These are phyloP conservation scores for Hypena proboscidalis DNA, from an alignment of 2,888 invertebrate species.

Conservation along the genomic window DNA sequence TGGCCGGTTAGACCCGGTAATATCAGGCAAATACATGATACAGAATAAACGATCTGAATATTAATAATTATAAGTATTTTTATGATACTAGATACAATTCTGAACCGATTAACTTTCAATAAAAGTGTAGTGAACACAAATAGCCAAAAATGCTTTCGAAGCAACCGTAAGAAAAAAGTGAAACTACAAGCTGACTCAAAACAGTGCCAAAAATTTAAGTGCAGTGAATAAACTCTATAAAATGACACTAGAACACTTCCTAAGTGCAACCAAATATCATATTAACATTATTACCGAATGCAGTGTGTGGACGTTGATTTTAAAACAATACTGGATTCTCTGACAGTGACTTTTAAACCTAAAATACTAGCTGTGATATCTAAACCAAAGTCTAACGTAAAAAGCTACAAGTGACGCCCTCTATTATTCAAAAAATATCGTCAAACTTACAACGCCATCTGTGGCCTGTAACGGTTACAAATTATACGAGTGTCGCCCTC, in stretches of 20 bases:
- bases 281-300: constrained; percentile 33
- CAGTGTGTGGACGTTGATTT: constrained; percentile 38
- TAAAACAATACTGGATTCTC: constrained; percentile 35
- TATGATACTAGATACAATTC: no score
- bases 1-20: no score
- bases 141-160: constrained; percentile 1
- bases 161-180: background rate
- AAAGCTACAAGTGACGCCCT: constrained; percentile 10
- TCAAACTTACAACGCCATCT: no score
- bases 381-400: constrained; percentile 10
- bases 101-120: no score
- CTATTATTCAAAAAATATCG: constrained; percentile 16
- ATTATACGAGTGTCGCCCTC: no score
- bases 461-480: no score
- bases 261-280: constrained; percentile 35
- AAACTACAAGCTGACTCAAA: constrained; percentile 6
- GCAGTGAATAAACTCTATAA: constrained; percentile 21
- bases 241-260: constrained; percentile 42
- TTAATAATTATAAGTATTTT: no score
- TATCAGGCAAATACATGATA: no score
- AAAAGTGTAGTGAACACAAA: constrained; percentile 24
- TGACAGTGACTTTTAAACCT: constrained; percentile 34
- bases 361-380: constrained; percentile 20
- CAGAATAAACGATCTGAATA: no score
- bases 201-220: background rate